Conservation (phyloP, 2,797 vertebrate species). For the Artibeus jamaicensis region DNA sequence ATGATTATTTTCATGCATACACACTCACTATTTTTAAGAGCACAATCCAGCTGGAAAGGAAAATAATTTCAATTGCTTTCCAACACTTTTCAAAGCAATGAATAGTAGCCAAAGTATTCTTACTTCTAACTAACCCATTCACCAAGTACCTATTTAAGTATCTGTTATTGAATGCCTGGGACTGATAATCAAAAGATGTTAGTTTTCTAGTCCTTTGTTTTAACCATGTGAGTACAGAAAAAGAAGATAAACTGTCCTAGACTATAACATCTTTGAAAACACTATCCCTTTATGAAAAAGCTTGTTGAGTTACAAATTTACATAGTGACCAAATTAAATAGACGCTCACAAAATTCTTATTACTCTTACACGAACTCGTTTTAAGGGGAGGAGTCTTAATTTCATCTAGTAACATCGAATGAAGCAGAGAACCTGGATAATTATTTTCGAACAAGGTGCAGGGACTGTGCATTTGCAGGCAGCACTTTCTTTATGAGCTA, state of each 20-base stretch:
- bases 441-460: not conserved
- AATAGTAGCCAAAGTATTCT: slow-evolving; percentile 63
- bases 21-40: slow-evolving; percentile 75
- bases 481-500: not conserved
- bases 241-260: not conserved
- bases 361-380: not conserved
- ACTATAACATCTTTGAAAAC: not conserved
- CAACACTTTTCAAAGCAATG: slow-evolving; percentile 71
- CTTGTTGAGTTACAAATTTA: not conserved
- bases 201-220: not conserved
- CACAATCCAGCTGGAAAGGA: slow-evolving; percentile 68
- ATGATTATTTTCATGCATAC: slow-evolving; percentile 73
- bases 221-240: not conserved
- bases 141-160: slow-evolving; percentile 39
- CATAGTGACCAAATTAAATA: not conserved
- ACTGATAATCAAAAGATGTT: not conserved
- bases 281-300: not conserved
- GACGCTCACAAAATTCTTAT: slow-evolving; percentile 27
- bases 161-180: not conserved
- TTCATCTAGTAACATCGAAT: slow-evolving; percentile 30
- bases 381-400: not conserved
- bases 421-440: slow-evolving; percentile 1
- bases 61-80: slow-evolving; percentile 68
- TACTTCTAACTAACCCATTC: slow-evolving; percentile 63
- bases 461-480: not conserved